These are phyloP conservation scores for Drosophila mimica DNA, from an alignment of 2,888 invertebrate species.

Conservation along the genomic window DNA sequence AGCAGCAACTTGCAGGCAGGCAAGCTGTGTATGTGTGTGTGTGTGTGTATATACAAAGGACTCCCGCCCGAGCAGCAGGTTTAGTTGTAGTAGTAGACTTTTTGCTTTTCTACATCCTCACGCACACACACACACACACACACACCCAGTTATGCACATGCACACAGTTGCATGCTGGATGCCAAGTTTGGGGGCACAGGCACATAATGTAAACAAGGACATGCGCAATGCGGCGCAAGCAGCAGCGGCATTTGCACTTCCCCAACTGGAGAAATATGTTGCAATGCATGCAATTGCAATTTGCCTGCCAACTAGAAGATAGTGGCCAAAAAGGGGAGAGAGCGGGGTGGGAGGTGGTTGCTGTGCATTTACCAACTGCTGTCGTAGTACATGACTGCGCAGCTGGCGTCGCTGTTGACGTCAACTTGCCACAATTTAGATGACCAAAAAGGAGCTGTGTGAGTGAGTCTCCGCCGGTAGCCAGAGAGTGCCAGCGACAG, in stretches of 20 bases:
- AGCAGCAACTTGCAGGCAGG: constrained; percentile 40
- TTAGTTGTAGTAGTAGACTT: constrained; percentile 76
- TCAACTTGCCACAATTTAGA: constrained; percentile 78
- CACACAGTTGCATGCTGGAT: constrained; percentile 41
- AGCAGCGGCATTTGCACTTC: constrained; percentile 52
- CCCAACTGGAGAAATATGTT: constrained; percentile 76
- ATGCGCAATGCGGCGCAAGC: constrained; percentile 65
- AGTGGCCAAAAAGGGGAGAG: constrained; percentile 34
- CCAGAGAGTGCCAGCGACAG: constrained; percentile 35
- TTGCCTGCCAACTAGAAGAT: constrained; percentile 77
- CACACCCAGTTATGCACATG: constrained; percentile 27
- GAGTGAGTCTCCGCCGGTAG: constrained; percentile 27
- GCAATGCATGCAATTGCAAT: constrained; percentile 73
- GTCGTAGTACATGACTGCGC: constrained; percentile 43
- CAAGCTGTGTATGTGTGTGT: constrained; percentile 17
- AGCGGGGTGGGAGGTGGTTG: neutral
- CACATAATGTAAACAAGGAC: constrained; percentile 79
- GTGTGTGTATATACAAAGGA: constrained; percentile 12
- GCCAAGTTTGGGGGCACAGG: constrained; percentile 54
- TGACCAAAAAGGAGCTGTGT: constrained; percentile 65
- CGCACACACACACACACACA: constrained; percentile 40
- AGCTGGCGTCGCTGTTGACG: constrained; percentile 55
- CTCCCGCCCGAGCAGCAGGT: constrained; percentile 32
- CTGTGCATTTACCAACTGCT: constrained; percentile 44
- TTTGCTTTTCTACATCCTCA: constrained; percentile 76